Percentiles rank a stretch among this genome's conserved stretches.
Conservation (phyloP, 1,140 invertebrate genomes). For the Harlomillsia oculata region DNA sequence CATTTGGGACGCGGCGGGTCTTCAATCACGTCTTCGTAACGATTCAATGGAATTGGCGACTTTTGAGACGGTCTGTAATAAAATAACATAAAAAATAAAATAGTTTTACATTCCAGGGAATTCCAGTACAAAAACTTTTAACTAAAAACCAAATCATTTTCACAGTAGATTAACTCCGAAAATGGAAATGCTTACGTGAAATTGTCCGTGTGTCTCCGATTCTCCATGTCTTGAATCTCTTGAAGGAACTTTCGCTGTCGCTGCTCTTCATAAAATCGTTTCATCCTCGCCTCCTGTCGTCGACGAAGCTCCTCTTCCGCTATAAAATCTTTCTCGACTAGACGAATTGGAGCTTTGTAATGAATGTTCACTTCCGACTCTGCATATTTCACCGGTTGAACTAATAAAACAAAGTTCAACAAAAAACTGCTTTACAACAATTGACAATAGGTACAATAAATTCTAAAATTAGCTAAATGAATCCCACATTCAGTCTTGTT, state of each 20-base stretch:
- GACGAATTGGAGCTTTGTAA: conserved; percentile 72
- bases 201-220: conserved; percentile 77
- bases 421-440: background rate
- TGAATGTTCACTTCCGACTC: conserved; percentile 88
- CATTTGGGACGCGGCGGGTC: conserved; percentile 47
- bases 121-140: background rate
- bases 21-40: conserved; percentile 69
- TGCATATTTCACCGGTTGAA: conserved; percentile 58
- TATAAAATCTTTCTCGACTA: conserved; percentile 69
- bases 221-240: conserved; percentile 84
- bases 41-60: conserved; percentile 79
- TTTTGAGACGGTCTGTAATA: conserved; percentile 71
- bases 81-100: too few relatives aligned
- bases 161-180: background rate
- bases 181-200: conserved; percentile 52
- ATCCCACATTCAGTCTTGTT: too few relatives aligned
- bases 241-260: conserved; percentile 74
- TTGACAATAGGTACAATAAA: background rate
- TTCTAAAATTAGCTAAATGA: background rate
- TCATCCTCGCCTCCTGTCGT: conserved; percentile 80
- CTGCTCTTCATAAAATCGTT: conserved; percentile 78
- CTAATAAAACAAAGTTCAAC: conserved; percentile 9
- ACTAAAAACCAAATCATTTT: background rate
- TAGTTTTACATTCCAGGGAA: too few relatives aligned
- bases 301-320: conserved; percentile 67